Conservation (phyloP, 2,113 vertebrate species). For the Leptocoma aspasia region DNA sequence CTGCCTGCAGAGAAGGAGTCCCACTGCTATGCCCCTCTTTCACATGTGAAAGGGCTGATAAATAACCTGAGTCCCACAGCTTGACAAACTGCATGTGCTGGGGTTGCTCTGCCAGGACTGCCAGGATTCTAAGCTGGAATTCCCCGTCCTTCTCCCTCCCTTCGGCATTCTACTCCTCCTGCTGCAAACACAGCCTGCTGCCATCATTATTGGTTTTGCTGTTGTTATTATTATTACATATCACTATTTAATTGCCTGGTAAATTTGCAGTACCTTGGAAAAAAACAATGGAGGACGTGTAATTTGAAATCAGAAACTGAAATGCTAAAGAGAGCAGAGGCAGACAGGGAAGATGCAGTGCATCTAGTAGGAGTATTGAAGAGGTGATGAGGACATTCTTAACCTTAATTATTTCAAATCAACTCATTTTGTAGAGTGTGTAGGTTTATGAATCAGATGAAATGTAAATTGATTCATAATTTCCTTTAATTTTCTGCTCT, state of each 20-base stretch:
- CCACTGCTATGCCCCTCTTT: rapidly evolving
- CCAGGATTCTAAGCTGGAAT: background rate
- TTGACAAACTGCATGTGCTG: rapidly evolving
- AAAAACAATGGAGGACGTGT: background rate
- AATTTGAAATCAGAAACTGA: background rate
- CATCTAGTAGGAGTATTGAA: conserved; percentile 9
- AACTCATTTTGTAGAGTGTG: conserved; percentile 42
- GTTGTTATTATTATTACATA: background rate
- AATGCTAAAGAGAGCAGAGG: background rate
- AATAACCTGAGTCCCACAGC: background rate
- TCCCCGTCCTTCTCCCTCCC: background rate
- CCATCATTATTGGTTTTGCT: background rate
- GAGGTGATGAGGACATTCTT: conserved; percentile 54
- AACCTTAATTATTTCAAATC: conserved; percentile 55
- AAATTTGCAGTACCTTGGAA: background rate
- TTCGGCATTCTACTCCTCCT: background rate
- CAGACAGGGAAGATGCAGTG: background rate
- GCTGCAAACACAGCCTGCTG: background rate
- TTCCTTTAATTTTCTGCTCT: conserved; percentile 57
- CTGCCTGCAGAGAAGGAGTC: background rate
- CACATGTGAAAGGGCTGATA: background rate
- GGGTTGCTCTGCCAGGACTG: background rate
- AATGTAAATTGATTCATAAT: conserved; percentile 61
- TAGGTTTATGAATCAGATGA: conserved; percentile 55
- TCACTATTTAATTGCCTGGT: conserved; percentile 28